Conservation (phyloP, 2,797 vertebrate genomes). For the Labeo calbasu region DNA sequence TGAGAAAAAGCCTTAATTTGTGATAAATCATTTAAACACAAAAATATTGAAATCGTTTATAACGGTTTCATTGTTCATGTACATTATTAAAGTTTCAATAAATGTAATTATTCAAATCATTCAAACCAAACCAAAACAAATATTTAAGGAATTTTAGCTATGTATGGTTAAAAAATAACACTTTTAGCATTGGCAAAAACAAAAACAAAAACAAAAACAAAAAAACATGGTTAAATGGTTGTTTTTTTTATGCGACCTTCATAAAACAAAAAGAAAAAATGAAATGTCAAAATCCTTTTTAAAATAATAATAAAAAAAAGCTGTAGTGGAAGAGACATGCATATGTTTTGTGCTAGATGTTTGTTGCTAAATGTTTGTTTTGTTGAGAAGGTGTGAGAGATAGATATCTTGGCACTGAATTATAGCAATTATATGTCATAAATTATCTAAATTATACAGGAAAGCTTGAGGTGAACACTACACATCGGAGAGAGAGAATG, state of each 20-base stretch:
- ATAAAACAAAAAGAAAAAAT: neutral
- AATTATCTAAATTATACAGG: conserved; percentile 15
- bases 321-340: neutral
- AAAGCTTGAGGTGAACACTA: conserved; percentile 18
- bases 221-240: neutral
- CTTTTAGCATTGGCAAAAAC: neutral
- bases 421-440: conserved; percentile 10
- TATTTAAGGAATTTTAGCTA: neutral
- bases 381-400: neutral
- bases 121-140: no score
- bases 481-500: neutral
- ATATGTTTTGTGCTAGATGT: neutral
- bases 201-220: no score
- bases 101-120: neutral
- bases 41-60: neutral
- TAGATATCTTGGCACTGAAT: conserved; percentile 9
- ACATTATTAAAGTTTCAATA: no score
- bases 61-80: no score
- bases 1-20: neutral
- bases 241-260: neutral
- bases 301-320: neutral
- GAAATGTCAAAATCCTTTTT: neutral
- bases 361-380: conserved; percentile 4
- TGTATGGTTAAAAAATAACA: no score
- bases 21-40: neutral